These are phyloP conservation scores for Drosophila longiperda DNA, from an alignment of 2,888 invertebrate species.

Conservation along the genomic window DNA sequence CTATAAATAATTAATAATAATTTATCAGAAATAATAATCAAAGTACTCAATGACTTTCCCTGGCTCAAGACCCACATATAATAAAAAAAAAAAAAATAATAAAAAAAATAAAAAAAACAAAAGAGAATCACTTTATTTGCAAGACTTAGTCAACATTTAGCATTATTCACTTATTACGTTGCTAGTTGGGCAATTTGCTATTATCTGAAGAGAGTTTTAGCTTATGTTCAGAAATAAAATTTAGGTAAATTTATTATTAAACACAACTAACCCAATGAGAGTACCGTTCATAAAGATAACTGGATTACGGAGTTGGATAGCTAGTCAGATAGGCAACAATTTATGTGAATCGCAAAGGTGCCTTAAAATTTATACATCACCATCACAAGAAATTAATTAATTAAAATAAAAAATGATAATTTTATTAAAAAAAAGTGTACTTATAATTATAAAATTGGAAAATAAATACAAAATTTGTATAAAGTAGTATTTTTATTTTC, in stretches of 20 bases:
- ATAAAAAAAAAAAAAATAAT: not conserved
- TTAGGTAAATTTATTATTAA: not conserved
- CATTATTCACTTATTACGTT: too few species aligned
- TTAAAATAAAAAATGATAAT: too few species aligned
- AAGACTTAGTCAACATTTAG: too few species aligned
- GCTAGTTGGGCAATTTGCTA: not conserved
- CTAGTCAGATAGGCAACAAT: not conserved
- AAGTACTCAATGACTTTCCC: too few species aligned
- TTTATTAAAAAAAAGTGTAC: too few species aligned
- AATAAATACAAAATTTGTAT: too few species aligned
- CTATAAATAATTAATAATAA: too few species aligned
- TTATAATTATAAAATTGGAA: too few species aligned
- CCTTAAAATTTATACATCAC: not conserved
- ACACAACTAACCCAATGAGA: not conserved
- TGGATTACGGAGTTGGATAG: not conserved
- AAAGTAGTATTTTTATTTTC: not conserved
- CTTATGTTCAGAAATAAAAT: not conserved
- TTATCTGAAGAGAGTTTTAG: not conserved
- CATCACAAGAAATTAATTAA: too few species aligned
- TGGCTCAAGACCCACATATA: not conserved
- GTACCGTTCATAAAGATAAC: not conserved
- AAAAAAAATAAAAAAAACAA: too few species aligned
- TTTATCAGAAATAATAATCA: too few species aligned
- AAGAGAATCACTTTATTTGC: too few species aligned
- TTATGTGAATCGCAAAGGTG: not conserved